Conservation (phyloP, 2,113 vertebrate genomes). For the Pelobates fuscus region DNA sequence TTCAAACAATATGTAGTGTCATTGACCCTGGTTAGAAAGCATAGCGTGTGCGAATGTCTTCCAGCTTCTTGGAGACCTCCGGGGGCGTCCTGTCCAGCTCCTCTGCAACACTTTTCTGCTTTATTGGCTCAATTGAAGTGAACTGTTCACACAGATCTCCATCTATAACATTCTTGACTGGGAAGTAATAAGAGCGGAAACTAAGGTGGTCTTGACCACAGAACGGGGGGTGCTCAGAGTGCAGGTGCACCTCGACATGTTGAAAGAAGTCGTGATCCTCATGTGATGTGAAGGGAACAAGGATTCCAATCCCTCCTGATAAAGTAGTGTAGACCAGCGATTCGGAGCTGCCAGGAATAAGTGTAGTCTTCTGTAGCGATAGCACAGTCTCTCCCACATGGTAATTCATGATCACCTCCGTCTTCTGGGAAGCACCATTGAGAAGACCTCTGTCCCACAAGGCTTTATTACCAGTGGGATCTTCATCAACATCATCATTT, state of each 20-base stretch:
- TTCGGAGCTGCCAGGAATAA: conserved; percentile 94
- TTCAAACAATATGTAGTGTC: neutral
- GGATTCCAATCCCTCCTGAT: conserved; percentile 93
- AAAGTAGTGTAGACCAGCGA: conserved; percentile 96
- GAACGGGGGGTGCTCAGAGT: conserved; percentile 94
- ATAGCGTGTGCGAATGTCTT: conserved; percentile 96
- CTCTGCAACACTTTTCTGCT: conserved; percentile 95
- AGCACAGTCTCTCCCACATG: conserved; percentile 93
- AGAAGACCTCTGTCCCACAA: conserved; percentile 96
- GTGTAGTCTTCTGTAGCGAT: conserved; percentile 94
- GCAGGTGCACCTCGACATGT: conserved; percentile 96
- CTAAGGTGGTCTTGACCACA: conserved; percentile 97
- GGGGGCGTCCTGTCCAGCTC: conserved; percentile 95
- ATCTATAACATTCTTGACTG: conserved; percentile 98
- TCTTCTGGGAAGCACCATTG: conserved; percentile 97
- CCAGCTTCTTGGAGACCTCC: conserved; percentile 97
- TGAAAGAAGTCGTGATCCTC: conserved; percentile 99
- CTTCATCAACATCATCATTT: conserved; percentile 96
- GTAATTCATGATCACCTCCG: conserved; percentile 95
- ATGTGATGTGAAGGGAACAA: conserved; percentile 96
- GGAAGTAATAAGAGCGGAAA: conserved; percentile 98
- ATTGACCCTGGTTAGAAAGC: conserved; percentile 80
- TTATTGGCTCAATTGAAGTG: conserved; percentile 98
- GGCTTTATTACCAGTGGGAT: conserved; percentile 97
- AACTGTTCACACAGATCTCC: conserved; percentile 98